A percentile compares a stretch with the other conserved stretches of the same genome.
Evolutionary conservation across 2,797 vertebrate genomes (phyloP).

Genomic region (Margarornis squamiger): DNA sequence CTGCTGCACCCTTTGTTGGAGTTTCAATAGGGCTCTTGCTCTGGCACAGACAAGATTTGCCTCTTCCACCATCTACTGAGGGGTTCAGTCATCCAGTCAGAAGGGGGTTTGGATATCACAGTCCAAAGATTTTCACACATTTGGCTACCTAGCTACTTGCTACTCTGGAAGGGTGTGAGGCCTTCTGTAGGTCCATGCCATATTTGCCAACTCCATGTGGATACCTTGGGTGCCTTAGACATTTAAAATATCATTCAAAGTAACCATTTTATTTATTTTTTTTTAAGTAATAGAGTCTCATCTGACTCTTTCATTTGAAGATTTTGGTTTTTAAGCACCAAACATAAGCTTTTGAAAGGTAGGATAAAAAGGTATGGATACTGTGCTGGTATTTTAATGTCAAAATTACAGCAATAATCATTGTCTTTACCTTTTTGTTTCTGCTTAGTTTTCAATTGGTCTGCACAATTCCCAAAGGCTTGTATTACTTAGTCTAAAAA

Average conservation of each 20-base stretch:
- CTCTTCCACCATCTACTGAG: not conserved
- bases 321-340: not conserved
- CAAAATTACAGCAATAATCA: not conserved
- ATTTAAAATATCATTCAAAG: not conserved
- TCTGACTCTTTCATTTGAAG: not conserved
- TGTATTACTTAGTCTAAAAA: conserved; percentile 11
- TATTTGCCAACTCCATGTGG: fast-evolving
- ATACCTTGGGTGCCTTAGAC: not conserved
- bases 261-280: not conserved
- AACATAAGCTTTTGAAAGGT: not conserved
- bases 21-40: not conserved
- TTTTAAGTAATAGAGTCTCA: not conserved
- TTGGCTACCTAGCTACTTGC: not conserved
- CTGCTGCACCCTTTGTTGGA: not conserved
- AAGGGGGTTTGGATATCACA: fast-evolving
- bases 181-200: not conserved
- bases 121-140: not conserved
- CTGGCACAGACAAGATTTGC: not conserved
- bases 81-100: no score
- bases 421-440: conserved; percentile 27
- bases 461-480: conserved; percentile 16
- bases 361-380: not conserved
- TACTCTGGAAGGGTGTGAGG: not conserved
- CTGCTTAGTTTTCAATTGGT: conserved; percentile 13
- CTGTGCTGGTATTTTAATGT: not conserved